These are phyloP conservation scores for Synanthedon myopaeformis DNA, from an alignment of 2,888 invertebrate genomes.

Conservation along the genomic window DNA sequence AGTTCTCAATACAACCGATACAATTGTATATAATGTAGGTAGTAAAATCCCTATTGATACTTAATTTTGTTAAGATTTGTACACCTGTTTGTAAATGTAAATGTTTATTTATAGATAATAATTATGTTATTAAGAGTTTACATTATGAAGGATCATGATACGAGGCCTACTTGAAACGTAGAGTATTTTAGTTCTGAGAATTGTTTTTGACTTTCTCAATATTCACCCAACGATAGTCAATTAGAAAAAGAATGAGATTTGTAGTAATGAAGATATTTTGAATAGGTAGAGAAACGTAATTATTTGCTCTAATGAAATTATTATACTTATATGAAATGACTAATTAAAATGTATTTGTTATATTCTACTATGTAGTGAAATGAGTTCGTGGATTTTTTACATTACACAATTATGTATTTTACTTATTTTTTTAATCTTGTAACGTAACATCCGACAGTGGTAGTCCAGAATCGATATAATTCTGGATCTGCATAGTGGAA, in stretches of 20 bases:
- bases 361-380: no score
- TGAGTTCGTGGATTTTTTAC: no score
- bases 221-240: constrained; percentile 71
- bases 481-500: no score
- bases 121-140: constrained; percentile 32
- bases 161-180: constrained; percentile 45
- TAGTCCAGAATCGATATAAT: no score
- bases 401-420: no score
- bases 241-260: constrained; percentile 64
- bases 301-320: no score
- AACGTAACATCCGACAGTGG: no score
- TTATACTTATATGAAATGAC: neutral
- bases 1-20: constrained; percentile 15
- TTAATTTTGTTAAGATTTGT: constrained; percentile 50
- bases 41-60: constrained; percentile 33
- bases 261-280: constrained; percentile 14
- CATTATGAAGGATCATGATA: constrained; percentile 24
- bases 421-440: no score
- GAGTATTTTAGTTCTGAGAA: constrained; percentile 54
- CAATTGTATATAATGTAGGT: constrained; percentile 55
- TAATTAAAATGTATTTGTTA: constrained; percentile 1
- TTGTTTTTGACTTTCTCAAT: constrained; percentile 39
- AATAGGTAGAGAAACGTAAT: constrained; percentile 22
- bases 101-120: constrained; percentile 54
- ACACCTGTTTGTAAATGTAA: constrained; percentile 64